These are phyloP conservation scores for Lophotriccus pileatus DNA, from an alignment of 2,797 vertebrate genomes.

Conservation along the genomic window DNA sequence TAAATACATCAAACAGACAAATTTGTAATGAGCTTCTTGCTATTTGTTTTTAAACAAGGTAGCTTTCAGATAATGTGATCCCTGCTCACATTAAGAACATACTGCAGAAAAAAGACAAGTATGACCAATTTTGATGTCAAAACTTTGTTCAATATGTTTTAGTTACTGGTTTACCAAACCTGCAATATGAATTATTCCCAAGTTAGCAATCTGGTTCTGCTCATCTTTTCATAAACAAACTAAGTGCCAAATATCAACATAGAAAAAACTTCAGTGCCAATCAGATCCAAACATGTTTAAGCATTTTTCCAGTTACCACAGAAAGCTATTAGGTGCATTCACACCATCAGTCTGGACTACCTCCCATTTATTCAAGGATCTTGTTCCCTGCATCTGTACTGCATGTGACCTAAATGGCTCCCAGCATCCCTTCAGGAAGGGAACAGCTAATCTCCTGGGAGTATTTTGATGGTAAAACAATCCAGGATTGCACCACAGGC, in stretches of 20 bases:
- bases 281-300: not conserved
- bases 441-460: constrained; percentile 57
- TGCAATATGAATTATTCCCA: not conserved
- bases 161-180: not conserved
- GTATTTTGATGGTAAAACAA: constrained; percentile 28
- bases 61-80: not conserved
- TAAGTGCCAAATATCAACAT: not conserved
- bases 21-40: constrained; percentile 5
- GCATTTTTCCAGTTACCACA: not conserved
- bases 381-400: not conserved
- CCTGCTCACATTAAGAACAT: not conserved
- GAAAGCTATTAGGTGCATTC: not conserved
- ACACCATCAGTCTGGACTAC: not conserved
- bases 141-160: not conserved
- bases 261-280: not conserved
- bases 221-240: not conserved
- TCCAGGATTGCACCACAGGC: constrained; percentile 30
- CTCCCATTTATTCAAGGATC: not conserved
- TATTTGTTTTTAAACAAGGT: not conserved
- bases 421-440: constrained; percentile 11
- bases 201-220: not conserved
- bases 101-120: not conserved
- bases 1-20: not conserved
- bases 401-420: not conserved
- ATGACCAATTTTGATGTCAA: not conserved